These are phyloP conservation scores for Drepana falcataria DNA, from an alignment of 2,888 invertebrate species.

Conservation along the genomic window DNA sequence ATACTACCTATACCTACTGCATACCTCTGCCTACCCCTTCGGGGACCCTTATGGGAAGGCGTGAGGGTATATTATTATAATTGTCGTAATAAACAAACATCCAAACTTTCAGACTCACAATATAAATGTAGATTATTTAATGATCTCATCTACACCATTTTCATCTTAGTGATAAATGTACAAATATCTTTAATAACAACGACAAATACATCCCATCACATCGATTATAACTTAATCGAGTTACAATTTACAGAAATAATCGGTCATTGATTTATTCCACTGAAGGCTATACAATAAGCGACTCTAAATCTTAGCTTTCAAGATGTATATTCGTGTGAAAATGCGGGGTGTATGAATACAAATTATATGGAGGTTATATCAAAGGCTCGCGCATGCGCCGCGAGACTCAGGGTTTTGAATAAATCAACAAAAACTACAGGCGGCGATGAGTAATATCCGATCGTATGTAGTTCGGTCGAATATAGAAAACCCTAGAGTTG, in stretches of 20 bases:
- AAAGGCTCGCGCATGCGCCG: conserved; percentile 61
- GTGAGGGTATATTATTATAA: no score
- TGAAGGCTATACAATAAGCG: background rate
- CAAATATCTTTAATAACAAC: conserved; percentile 5
- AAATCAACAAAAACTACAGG: conserved; percentile 78
- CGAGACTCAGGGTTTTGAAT: conserved; percentile 69
- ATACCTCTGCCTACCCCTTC: no score
- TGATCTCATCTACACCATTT: background rate
- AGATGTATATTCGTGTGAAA: conserved; percentile 22
- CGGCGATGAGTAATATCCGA: conserved; percentile 66
- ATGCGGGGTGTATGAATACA: conserved; percentile 45
- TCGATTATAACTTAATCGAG: conserved; percentile 76
- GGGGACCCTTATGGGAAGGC: no score
- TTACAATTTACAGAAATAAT: conserved; percentile 77
- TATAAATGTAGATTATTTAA: no score
- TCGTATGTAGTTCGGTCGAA: conserved; percentile 48
- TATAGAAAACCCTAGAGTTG: conserved; percentile 32
- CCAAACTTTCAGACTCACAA: no score
- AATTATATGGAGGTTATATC: conserved; percentile 69
- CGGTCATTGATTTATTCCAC: conserved; percentile 66
- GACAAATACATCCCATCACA: conserved; percentile 43
- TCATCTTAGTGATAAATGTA: background rate
- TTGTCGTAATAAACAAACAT: no score
- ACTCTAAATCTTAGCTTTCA: conserved; percentile 30
- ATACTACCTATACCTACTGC: no score